phyloP scores from a whole-genome alignment of 2,888 invertebrate species.

The Apoda limacodes region DNA sequence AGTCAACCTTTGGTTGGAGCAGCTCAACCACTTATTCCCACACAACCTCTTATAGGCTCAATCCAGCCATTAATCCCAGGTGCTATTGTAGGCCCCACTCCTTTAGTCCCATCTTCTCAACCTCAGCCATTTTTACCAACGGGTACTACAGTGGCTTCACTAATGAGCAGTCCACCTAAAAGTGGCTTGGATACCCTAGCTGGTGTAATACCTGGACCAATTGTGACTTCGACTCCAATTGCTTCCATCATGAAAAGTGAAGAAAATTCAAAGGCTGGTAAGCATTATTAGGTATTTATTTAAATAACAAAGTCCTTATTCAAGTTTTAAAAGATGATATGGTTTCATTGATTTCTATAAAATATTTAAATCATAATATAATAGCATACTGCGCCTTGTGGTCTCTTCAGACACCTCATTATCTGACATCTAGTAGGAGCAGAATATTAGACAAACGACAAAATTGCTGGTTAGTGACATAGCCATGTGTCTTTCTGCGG shows the following conservation, averaged over 20 bases:
- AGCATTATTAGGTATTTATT: too few relatives aligned
- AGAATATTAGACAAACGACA: too few relatives aligned
- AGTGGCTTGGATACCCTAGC: slow-evolving; percentile 24
- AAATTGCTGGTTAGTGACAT: too few relatives aligned
- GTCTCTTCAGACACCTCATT: too few relatives aligned
- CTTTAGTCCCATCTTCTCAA: slow-evolving; percentile 24
- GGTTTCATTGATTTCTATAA: too few relatives aligned
- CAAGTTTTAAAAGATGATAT: too few relatives aligned
- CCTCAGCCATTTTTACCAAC: slow-evolving; percentile 29
- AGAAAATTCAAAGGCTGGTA: slow-evolving; percentile 50
- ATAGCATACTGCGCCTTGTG: too few relatives aligned
- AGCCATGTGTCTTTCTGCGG: too few relatives aligned
- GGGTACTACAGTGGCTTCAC: slow-evolving; percentile 32
- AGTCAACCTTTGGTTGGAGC: slow-evolving; percentile 18
- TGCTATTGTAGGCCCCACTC: slow-evolving; percentile 19
- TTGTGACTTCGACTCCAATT: slow-evolving; percentile 54
- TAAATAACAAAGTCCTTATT: too few relatives aligned
- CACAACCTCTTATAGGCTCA: slow-evolving; percentile 27
- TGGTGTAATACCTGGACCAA: slow-evolving; percentile 33
- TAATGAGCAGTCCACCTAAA: slow-evolving; percentile 44
- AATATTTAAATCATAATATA: too few relatives aligned
- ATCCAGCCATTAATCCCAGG: slow-evolving; percentile 12
- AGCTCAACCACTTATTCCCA: slow-evolving; percentile 25
- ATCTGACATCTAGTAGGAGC: too few relatives aligned
- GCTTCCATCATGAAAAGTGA: slow-evolving; percentile 45